Evolutionary conservation across 2,888 invertebrate species (phyloP), one percentile per base, ranked within the genome.

Genomic region (Gastrophysa polygoni): DNA sequence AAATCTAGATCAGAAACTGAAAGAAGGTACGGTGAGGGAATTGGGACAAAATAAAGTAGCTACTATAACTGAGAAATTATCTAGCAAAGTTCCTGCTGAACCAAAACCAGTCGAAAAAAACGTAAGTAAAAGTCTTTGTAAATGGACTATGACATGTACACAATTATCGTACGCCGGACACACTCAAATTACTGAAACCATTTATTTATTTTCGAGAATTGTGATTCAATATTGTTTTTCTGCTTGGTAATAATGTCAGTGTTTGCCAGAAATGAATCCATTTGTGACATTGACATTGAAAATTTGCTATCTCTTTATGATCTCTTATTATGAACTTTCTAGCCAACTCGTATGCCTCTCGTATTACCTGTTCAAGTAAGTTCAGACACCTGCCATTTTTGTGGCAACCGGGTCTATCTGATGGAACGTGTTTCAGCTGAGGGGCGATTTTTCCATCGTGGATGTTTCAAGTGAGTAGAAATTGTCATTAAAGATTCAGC

Each of bases 361-460:
- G 83, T 85, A 21, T 82, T 90, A 62, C 88, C 89, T 55, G 84
- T 86, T 50, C 88, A 88, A 79, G 87, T 87, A 61, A 88, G 87
- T 58, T 90, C 90, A 8, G 91, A 92, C 80, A 85, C 85, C 75
- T 95, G 90, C 83, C 94, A 89, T 84, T 95, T 96, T 82, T 98
- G 98, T 83, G 88, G 90, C 57, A 91, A 92, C 81, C 88, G 93
- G 47, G 97, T 98, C 57, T 98, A 98, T 81, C 88, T 97, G 24
- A 95, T 97, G 85, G 97, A 98, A 81, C 87, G 93, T 68, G 88
- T 96, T 68, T 91, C 89, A 48, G 94, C 96, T 2, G 94, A 95
- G 84, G 95, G 95, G 14, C 87, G 93, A 74, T 93, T 93, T 76
- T 89, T 97, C 80, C 97, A 98, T 82, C 88, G 96, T 61, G 91